These are phyloP conservation scores for Triops cancriformis DNA, from an alignment of 1,140 invertebrate species.

Conservation along the genomic window DNA sequence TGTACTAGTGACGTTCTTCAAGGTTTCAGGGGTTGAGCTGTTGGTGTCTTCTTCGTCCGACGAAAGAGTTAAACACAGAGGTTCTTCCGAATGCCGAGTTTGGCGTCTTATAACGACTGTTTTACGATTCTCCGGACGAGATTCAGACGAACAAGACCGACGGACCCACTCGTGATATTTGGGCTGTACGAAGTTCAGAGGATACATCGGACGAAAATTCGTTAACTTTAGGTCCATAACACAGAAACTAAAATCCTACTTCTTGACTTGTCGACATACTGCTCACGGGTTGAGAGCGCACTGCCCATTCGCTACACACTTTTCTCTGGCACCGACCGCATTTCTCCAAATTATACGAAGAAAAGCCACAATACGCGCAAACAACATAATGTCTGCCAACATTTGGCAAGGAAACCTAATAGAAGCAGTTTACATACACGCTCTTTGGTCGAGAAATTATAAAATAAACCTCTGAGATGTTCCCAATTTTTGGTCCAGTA, in stretches of 20 bases:
- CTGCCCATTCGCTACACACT: not conserved
- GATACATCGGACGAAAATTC: not conserved
- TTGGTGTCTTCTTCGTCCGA: conserved; percentile 19
- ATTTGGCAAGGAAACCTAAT: not conserved
- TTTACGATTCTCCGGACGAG: not conserved
- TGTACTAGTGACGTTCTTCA: not conserved
- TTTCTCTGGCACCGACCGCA: not conserved
- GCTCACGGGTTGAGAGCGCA: not conserved
- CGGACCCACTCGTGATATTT: too few relatives aligned
- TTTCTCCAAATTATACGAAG: not conserved
- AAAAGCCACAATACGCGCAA: not conserved
- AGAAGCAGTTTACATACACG: not conserved
- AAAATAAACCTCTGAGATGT: not conserved
- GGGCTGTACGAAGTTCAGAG: too few relatives aligned
- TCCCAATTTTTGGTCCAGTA: too few relatives aligned
- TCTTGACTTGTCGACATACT: too few relatives aligned
- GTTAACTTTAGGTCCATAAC: not conserved
- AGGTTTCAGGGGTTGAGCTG: not conserved
- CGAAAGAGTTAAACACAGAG: conserved; percentile 20
- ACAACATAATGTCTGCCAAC: not conserved
- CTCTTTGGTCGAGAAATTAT: not conserved
- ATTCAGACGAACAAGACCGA: not conserved
- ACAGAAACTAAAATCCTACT: too few relatives aligned
- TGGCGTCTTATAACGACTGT: not conserved
- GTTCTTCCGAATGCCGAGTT: not conserved